Percentiles rank a stretch among this genome's conserved stretches.
These are phyloP conservation scores for Oscheius sp. DNA, from an alignment of 2,888 invertebrate genomes.

Conservation along the genomic window DNA sequence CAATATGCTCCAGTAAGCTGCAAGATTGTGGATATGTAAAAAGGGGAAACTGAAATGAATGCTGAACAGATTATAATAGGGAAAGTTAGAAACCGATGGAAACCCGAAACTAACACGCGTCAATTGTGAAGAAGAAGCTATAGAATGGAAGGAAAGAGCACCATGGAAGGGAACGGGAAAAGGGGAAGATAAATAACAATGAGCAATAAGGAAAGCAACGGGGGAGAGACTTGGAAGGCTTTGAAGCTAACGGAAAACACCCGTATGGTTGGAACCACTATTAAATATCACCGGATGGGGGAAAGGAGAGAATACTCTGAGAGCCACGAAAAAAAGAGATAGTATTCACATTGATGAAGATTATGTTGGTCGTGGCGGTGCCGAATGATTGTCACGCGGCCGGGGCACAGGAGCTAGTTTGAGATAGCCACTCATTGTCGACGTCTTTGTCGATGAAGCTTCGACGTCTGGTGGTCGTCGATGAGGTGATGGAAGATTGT, in stretches of 20 bases:
- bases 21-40: no score
- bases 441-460: neutral
- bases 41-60: no score
- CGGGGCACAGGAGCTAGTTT: constrained; percentile 15
- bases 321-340: constrained; percentile 11
- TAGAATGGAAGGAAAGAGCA: no score
- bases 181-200: no score
- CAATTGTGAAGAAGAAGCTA: no score
- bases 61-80: no score
- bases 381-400: constrained; percentile 20
- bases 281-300: constrained; percentile 14
- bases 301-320: constrained; percentile 12
- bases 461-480: constrained; percentile 13
- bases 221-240: constrained; percentile 16
- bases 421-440: neutral
- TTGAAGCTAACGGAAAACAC: constrained; percentile 23
- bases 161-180: no score
- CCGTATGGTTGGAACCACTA: constrained; percentile 8
- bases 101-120: no score
- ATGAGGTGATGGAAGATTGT: constrained; percentile 14
- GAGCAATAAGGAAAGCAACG: constrained; percentile 17
- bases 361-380: constrained; percentile 18
- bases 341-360: neutral
- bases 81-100: no score
- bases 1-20: no score